Percentiles rank a stretch among this genome's conserved stretches.
These are phyloP conservation scores for Lerista edwardsae DNA, from an alignment of 2,797 vertebrate genomes.

Conservation along the genomic window DNA sequence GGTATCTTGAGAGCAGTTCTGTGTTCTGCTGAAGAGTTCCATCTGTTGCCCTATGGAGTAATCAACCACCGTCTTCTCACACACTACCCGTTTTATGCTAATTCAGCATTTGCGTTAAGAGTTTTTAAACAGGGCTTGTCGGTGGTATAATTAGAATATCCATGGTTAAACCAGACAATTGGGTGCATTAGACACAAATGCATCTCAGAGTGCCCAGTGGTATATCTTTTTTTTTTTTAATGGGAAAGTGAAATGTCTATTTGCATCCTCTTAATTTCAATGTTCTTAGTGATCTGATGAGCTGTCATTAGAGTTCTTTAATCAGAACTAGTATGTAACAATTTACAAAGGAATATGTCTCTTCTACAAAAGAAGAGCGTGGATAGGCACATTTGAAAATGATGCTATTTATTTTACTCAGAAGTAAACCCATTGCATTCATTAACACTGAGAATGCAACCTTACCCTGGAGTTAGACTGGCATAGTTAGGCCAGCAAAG, in stretches of 20 bases:
- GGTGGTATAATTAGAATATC: conserved; percentile 41
- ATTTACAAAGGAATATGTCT: not conserved
- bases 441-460: too few relatives aligned
- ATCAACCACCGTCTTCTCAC: conserved; percentile 45
- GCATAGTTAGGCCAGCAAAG: too few relatives aligned
- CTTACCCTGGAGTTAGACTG: too few relatives aligned
- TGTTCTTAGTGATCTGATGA: not conserved
- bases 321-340: not conserved
- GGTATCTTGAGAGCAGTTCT: conserved; percentile 53
- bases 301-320: not conserved
- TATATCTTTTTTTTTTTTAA: not conserved
- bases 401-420: too few relatives aligned
- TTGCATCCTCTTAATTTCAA: not conserved
- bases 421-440: too few relatives aligned
- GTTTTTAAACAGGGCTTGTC: conserved; percentile 38
- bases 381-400: too few relatives aligned
- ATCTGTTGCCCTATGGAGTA: conserved; percentile 48
- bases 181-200: not conserved
- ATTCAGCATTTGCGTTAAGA: not conserved
- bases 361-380: too few relatives aligned
- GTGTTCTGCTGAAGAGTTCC: conserved; percentile 50
- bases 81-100: conserved; percentile 25
- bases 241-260: not conserved
- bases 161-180: conserved; percentile 30
- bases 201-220: not conserved